Base-by-base conservation (phyloP, 2,797 vertebrate genomes). In the Malacoctenus gilli region DNA sequence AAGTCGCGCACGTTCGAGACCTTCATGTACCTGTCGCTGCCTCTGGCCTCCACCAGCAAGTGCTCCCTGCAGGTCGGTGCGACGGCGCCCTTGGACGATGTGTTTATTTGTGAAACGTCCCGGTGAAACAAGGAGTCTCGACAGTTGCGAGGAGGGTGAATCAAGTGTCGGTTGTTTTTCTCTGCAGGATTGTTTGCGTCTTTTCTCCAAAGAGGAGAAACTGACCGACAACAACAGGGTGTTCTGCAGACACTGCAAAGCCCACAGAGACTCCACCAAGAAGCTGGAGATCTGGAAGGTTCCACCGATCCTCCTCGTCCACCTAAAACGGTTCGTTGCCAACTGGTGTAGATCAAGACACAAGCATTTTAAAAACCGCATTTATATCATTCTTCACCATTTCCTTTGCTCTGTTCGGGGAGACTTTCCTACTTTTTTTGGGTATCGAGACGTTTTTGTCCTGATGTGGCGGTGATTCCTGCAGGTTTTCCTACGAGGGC, bases 271-370 rank as follows among this genome's bases (percentile, higher is more conserved):
- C 74, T 96, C 96, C 66, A 92, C 94, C 37, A 99, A 99, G 93
- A 99, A 98, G 72, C 93, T 99, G 88, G 97, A 99, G 88, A 95
- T 99, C 86, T 99, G 97, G 97, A 99, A 98, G 78, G 83, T 99
- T 34, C 97, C 97, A 0, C 97, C 95, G 9, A 95, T 99, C 49
- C 84, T 99, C 47, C 88, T 99, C 21, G 94, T 99, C 35, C 97
- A 99, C 80, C 83, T 99, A 74, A 99, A 99, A 91, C 90, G 97
- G 97, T 98, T 83, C 66, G 90, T 77, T 13, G 9, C 5, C 25
- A 28, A 9, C 9, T 28, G 6, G 25, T 28, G 25, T 28, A 1
- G 5, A 28, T 5, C 5, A 5, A 28, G 25, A 6, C 25, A 6
- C 9, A 5, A 6, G 25, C 25, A 5, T 28, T 28, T n/a, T n/a